Evolutionary conservation across 2,113 vertebrate species (phyloP).

Genomic region (Ictalurus furcatus): DNA sequence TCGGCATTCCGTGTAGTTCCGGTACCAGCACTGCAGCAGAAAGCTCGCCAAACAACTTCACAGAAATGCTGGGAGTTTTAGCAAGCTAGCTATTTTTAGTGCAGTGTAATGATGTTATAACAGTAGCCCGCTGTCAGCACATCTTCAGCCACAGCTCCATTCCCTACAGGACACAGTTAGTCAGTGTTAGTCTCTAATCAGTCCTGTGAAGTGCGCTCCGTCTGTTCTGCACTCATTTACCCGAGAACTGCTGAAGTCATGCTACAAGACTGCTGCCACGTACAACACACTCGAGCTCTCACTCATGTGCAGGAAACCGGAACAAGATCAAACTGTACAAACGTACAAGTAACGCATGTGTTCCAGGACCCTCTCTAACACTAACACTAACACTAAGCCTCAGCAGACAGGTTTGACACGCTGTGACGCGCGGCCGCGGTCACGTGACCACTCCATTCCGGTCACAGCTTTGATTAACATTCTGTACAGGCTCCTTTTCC

Average conservation of each 20-base stretch:
- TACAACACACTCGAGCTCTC: background rate
- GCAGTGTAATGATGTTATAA: background rate
- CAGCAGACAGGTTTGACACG: background rate
- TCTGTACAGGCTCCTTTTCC: background rate
- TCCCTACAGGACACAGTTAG: background rate
- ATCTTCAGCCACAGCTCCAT: background rate
- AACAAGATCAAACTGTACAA: background rate
- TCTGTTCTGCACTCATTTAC: background rate
- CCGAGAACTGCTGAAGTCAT: background rate
- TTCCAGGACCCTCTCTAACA: no score
- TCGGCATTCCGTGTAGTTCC: constrained; percentile 28
- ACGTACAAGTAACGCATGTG: background rate
- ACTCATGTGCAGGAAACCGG: background rate
- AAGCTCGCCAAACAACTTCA: background rate
- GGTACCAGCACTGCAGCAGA: background rate
- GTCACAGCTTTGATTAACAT: background rate
- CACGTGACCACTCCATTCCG: background rate
- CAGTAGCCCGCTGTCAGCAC: background rate
- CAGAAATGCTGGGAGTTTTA: background rate
- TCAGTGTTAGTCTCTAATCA: background rate
- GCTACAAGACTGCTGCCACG: background rate
- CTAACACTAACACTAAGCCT: background rate
- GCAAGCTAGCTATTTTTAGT: background rate
- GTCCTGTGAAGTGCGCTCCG: background rate
- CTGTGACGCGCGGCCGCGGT: background rate